Evolutionary conservation across 2,797 vertebrate species (phyloP).

Genomic region (Mormyrus hasselquistii): DNA sequence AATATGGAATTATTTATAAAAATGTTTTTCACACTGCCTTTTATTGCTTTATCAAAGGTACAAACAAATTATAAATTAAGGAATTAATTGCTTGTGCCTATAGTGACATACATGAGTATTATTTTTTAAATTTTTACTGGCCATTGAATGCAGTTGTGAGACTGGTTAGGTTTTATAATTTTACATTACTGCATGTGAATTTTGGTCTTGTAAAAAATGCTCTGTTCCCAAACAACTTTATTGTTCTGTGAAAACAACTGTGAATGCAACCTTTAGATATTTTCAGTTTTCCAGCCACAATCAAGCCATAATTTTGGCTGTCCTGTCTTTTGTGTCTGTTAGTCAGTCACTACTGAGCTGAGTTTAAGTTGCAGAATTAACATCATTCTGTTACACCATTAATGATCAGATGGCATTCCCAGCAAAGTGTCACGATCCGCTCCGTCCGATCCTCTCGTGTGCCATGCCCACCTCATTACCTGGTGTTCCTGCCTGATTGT

Average conservation of each 20-base stretch:
- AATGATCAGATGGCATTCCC: neutral
- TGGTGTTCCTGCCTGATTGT: too few species aligned
- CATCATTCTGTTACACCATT: neutral
- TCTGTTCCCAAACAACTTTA: neutral
- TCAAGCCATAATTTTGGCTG: neutral
- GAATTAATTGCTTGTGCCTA: neutral
- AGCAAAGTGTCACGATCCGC: neutral
- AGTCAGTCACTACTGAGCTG: neutral
- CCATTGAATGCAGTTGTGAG: neutral
- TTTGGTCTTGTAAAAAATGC: neutral
- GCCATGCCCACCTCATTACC: too few species aligned
- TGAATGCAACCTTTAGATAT: neutral
- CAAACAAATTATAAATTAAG: neutral
- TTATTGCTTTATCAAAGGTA: neutral
- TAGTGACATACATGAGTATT: neutral
- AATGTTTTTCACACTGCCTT: neutral
- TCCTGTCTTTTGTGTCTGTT: neutral
- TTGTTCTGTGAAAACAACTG: neutral
- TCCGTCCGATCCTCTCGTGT: too few species aligned
- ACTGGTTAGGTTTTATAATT: neutral
- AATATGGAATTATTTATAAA: neutral
- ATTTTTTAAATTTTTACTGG: neutral
- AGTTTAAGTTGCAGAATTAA: neutral
- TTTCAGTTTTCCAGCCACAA: neutral
- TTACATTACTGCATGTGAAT: neutral